Percentiles rank a stretch among this genome's conserved stretches.
These are phyloP conservation scores for Chrysemys picta DNA, from an alignment of 2,113 vertebrate species.

Conservation along the genomic window DNA sequence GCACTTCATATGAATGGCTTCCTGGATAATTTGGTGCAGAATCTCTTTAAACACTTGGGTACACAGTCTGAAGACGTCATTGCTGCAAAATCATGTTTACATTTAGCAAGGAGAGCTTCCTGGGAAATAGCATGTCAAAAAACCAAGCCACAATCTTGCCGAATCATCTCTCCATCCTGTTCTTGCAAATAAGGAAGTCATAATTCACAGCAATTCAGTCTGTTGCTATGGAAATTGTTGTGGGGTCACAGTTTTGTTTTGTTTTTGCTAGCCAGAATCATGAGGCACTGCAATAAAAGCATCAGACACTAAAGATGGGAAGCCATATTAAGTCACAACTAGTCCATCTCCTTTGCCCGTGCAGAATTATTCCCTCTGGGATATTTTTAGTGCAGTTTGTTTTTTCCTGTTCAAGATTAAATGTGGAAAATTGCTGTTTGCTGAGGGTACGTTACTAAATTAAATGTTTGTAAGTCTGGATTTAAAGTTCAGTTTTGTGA, in stretches of 20 bases:
- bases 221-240: slow-evolving; percentile 63
- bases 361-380: neutral
- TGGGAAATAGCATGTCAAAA: slow-evolving; percentile 61
- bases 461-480: neutral
- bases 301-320: neutral
- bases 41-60: slow-evolving; percentile 42
- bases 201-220: slow-evolving; percentile 75
- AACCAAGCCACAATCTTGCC: slow-evolving; percentile 67
- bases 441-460: neutral
- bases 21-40: slow-evolving; percentile 56
- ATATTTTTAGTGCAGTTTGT: neutral
- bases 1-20: slow-evolving; percentile 61
- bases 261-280: slow-evolving; percentile 24
- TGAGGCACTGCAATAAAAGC: neutral
- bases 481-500: neutral
- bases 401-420: neutral
- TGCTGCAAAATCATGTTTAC: slow-evolving; percentile 61
- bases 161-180: slow-evolving; percentile 75
- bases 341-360: neutral
- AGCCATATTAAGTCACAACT: neutral
- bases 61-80: slow-evolving; percentile 14
- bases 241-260: slow-evolving; percentile 56
- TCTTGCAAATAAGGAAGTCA: slow-evolving; percentile 74
- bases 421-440: neutral
- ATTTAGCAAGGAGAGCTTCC: slow-evolving; percentile 62